Evolutionary conservation across 64 coral and sea anemone species (phyloP), one percentile per base, ranked within the genome.

Genomic region (Acropora tenuis): DNA sequence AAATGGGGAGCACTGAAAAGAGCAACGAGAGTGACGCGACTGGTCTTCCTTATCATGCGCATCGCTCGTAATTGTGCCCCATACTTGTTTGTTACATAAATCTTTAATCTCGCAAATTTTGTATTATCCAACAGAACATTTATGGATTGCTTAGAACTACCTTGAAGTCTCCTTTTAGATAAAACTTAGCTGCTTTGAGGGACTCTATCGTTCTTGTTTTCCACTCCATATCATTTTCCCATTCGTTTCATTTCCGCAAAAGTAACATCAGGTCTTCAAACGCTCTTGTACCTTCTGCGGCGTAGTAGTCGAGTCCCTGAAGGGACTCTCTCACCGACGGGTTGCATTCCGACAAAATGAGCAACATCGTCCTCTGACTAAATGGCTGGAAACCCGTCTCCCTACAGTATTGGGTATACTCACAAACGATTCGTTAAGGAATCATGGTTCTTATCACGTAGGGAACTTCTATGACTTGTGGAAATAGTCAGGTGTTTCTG

Each of bases 371-470:
- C 1, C 63, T 41, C 58, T 87, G 47, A 69, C 84, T 87, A 47
- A 87, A 75, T 19, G 84, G 71, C 71, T 75, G 68, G 66, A 73
- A 75, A 87, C 47, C 58, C 8, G 43, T 87, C 65, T 87, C 84
- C 18, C 5, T 8, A 52, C 84, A 87, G 20, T 87, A 87, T 46
- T 87, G 30, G 47, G 43, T 71, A 73, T 87, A 87, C 68, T 87
- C 66, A 42, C 48, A 16, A 2, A 73, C 42, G 46, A 87, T 87
- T 48, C 84, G 41, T 47, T 72, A 43, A 48, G 84, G 58, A 17
- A 87, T 87, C 84, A 87, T 87, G 30, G 58, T 49, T 87, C 84
- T 87, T 48, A 87, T 87, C 43, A 59, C 58, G 68, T 87, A 74
- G 84, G 84, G 84, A 73, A 69, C 72, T 75, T 87, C 65, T 13